A percentile compares a stretch with the other conserved stretches of the same genome.
Evolutionary conservation across 2,113 vertebrate species (phyloP).

Genomic region (Thermophis baileyi): DNA sequence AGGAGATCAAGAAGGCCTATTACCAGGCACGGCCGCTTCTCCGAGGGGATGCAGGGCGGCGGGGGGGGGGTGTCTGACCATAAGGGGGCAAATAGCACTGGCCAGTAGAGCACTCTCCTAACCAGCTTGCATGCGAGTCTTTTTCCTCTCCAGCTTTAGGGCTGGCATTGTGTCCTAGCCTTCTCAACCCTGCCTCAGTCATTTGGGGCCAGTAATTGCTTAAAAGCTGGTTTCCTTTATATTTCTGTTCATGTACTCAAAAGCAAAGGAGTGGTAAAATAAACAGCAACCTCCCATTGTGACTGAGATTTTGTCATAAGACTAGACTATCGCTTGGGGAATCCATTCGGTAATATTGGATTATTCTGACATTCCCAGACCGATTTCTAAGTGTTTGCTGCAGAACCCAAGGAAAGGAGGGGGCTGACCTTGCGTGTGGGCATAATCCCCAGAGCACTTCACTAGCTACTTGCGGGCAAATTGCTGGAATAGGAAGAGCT

Average conservation of each 20-base stretch:
- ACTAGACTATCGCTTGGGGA: background rate
- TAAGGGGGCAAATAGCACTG: background rate
- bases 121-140: background rate
- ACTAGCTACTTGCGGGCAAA: background rate
- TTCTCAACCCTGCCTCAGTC: background rate
- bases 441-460: background rate
- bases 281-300: background rate
- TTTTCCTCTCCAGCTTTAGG: background rate
- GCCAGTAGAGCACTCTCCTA: no score
- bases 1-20: constrained; percentile 98
- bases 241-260: background rate
- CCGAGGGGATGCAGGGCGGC: background rate
- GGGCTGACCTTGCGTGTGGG: background rate
- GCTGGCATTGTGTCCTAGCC: background rate
- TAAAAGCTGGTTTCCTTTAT: no score
- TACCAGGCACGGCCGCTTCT: constrained; percentile 82
- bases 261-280: background rate
- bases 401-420: background rate
- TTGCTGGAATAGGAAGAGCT: background rate
- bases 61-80: no score
- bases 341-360: background rate
- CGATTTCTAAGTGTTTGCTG: background rate
- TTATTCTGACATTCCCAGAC: background rate
- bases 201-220: background rate
- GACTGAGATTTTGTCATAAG: background rate